These are phyloP conservation scores for Odontamblyopus lacepedii DNA, from an alignment of 2,797 vertebrate genomes.

Conservation along the genomic window DNA sequence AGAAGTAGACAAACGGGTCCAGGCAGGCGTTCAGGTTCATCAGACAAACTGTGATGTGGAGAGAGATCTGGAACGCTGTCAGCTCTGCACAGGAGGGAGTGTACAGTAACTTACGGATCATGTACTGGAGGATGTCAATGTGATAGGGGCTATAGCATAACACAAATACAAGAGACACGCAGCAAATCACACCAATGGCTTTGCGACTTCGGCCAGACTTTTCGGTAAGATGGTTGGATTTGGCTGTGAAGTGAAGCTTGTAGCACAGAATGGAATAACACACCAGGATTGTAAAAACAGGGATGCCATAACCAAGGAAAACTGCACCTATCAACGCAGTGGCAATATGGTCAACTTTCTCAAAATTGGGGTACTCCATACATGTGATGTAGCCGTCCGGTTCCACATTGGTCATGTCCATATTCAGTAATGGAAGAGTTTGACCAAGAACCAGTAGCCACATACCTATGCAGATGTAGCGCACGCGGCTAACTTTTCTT, in stretches of 20 bases:
- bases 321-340: conserved; percentile 87
- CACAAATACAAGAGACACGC: conserved; percentile 91
- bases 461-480: conserved; percentile 83
- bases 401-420: conserved; percentile 78
- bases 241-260: conserved; percentile 87
- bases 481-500: conserved; percentile 84
- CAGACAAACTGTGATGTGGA: conserved; percentile 90
- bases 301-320: conserved; percentile 85
- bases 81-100: conserved; percentile 74
- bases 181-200: conserved; percentile 90
- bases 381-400: conserved; percentile 78
- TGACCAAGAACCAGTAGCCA: conserved; percentile 91
- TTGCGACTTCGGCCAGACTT: conserved; percentile 92
- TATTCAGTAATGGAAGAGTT: conserved; percentile 87
- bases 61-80: conserved; percentile 88
- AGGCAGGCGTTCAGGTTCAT: conserved; percentile 97
- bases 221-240: conserved; percentile 87
- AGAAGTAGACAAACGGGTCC: conserved; percentile 98
- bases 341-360: conserved; percentile 81
- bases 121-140: conserved; percentile 90
- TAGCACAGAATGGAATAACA: conserved; percentile 90
- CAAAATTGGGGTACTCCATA: conserved; percentile 97
- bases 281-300: conserved; percentile 84
- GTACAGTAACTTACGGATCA: conserved; percentile 86
- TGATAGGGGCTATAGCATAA: conserved; percentile 95